Evolutionary conservation across 2,113 vertebrate species (phyloP).

Genomic region (Apodemus speciosus): DNA sequence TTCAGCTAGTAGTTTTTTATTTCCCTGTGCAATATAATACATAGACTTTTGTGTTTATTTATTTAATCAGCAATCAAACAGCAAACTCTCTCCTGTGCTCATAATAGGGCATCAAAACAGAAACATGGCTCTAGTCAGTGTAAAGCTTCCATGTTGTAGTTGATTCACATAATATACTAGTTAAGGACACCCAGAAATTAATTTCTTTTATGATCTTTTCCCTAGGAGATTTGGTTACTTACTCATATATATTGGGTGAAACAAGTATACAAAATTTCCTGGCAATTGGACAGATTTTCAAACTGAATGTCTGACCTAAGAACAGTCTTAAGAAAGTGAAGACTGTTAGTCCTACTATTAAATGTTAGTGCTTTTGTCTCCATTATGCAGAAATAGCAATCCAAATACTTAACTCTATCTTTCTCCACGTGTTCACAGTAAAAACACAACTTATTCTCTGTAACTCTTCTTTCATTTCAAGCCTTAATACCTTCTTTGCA

Average conservation of each 20-base stretch:
- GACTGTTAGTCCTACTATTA: background rate
- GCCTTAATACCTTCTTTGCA: background rate
- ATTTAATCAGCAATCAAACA: background rate
- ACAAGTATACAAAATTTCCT: background rate
- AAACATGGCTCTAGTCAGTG: conserved; percentile 1
- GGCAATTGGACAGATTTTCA: background rate
- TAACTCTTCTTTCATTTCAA: background rate
- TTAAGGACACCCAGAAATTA: background rate
- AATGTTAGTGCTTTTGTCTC: background rate
- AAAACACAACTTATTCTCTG: background rate
- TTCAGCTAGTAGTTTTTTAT: background rate
- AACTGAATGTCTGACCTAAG: background rate
- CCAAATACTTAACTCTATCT: background rate
- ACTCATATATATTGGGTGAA: background rate
- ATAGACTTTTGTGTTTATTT: background rate
- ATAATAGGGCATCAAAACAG: background rate
- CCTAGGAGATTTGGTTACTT: background rate
- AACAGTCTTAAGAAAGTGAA: background rate
- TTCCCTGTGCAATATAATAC: background rate
- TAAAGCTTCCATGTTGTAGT: background rate
- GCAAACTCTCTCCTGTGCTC: background rate
- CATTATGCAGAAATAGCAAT: background rate
- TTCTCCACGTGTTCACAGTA: background rate
- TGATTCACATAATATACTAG: background rate
- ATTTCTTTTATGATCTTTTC: background rate